phyloP scores from a whole-genome alignment of 2,888 invertebrate species.

The Morinoia aosen region DNA sequence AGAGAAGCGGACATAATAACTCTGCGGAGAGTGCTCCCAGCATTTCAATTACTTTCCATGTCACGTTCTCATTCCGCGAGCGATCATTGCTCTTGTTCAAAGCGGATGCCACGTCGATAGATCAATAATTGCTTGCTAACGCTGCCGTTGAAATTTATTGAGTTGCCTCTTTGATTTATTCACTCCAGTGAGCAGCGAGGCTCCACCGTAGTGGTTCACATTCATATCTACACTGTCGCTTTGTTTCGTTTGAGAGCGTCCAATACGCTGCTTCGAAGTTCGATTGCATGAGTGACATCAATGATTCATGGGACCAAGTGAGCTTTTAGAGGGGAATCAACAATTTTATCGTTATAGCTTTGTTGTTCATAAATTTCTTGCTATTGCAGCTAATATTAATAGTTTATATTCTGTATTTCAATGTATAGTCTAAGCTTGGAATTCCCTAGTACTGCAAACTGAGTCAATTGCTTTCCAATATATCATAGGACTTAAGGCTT shows the following conservation, averaged over 20 bases:
- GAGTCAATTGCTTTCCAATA: too few species aligned
- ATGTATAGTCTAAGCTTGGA: too few species aligned
- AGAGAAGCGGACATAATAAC: background rate
- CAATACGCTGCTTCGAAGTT: too few species aligned
- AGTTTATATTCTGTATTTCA: too few species aligned
- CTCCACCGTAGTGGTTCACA: slow-evolving; percentile 15
- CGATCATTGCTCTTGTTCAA: background rate
- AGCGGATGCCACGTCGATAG: background rate
- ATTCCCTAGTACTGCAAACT: too few species aligned
- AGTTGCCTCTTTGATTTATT: slow-evolving; percentile 21
- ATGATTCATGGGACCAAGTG: too few species aligned
- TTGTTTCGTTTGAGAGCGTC: background rate
- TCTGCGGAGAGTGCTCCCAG: background rate
- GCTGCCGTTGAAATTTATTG: slow-evolving; percentile 50
- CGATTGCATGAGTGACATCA: too few species aligned
- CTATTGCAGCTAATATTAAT: too few species aligned
- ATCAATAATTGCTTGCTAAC: slow-evolving; percentile 1
- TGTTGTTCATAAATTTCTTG: too few species aligned
- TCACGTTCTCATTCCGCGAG: background rate
- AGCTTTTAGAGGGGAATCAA: too few species aligned
- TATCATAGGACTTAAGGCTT: too few species aligned
- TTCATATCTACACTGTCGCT: slow-evolving; percentile 8
- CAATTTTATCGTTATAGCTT: too few species aligned
- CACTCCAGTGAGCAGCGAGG: background rate
- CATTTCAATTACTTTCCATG: background rate